Evolutionary conservation across 2,113 vertebrate species (phyloP).

Genomic region (Boleophthalmus pectinirostris): DNA sequence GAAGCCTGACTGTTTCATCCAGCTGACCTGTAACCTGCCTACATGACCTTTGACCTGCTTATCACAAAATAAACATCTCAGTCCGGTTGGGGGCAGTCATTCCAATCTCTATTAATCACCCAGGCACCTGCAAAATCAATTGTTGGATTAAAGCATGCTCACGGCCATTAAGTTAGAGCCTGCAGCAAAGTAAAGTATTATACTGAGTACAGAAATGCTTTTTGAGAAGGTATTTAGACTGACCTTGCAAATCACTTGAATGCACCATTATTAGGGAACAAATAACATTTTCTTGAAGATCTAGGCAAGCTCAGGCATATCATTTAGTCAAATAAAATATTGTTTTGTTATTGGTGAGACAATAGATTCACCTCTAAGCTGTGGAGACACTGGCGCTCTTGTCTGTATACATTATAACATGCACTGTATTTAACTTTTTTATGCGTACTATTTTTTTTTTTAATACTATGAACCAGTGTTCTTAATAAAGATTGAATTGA

Average conservation of each 20-base stretch:
- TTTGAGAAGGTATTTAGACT: background rate
- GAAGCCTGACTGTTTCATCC: background rate
- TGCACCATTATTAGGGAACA: too few relatives aligned
- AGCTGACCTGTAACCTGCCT: background rate
- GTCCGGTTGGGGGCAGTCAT: background rate
- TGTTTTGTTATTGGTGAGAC: too few relatives aligned
- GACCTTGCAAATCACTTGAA: background rate
- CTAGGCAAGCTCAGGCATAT: too few relatives aligned
- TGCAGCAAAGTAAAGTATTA: background rate
- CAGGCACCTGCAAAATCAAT: background rate
- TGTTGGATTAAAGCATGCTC: background rate
- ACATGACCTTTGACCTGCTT: background rate
- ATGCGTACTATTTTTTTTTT: too few relatives aligned
- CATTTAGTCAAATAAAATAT: too few relatives aligned
- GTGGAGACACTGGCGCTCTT: too few relatives aligned
- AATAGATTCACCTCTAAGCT: too few relatives aligned
- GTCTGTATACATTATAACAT: too few relatives aligned
- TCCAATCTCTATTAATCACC: conserved; percentile 5
- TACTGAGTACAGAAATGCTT: background rate
- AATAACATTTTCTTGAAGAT: too few relatives aligned
- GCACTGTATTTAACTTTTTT: too few relatives aligned
- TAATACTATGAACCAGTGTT: too few relatives aligned
- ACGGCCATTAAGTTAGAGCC: background rate
- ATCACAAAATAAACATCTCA: conserved; percentile 7
- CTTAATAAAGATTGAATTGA: too few relatives aligned